Conservation (phyloP, 2,113 vertebrate species). For the Cinclus mexicanus region DNA sequence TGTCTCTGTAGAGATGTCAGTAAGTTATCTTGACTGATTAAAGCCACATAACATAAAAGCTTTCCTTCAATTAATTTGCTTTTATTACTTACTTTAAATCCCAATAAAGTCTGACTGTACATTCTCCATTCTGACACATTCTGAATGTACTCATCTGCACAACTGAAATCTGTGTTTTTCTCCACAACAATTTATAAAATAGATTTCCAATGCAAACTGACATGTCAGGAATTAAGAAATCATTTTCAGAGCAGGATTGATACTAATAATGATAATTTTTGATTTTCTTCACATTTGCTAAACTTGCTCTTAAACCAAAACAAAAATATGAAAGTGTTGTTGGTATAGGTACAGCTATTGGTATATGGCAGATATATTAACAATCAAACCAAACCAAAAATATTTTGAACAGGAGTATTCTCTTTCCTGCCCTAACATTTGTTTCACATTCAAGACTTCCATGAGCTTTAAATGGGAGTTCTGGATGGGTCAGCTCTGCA, state of each 20-base stretch:
- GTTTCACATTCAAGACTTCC: background rate
- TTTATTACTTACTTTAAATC: background rate
- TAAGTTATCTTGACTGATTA: background rate
- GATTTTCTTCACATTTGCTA: background rate
- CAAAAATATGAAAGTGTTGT: background rate
- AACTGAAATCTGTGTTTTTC: background rate
- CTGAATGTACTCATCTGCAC: background rate
- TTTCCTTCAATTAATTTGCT: background rate
- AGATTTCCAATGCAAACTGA: background rate
- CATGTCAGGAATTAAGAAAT: background rate
- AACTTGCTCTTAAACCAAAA: background rate
- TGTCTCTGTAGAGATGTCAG: background rate
- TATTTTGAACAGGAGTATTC: background rate
- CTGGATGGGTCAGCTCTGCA: background rate
- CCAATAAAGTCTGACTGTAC: background rate
- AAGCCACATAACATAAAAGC: background rate
- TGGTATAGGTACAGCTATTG: background rate
- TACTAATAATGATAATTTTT: background rate
- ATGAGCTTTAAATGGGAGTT: background rate
- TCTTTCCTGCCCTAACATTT: background rate
- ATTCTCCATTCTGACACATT: background rate
- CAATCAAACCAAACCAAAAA: background rate
- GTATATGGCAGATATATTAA: background rate
- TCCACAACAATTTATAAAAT: background rate
- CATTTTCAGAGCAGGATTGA: background rate